phyloP scores from a whole-genome alignment of 2,888 invertebrate genomes.

The Cerceris ruficornis region DNA sequence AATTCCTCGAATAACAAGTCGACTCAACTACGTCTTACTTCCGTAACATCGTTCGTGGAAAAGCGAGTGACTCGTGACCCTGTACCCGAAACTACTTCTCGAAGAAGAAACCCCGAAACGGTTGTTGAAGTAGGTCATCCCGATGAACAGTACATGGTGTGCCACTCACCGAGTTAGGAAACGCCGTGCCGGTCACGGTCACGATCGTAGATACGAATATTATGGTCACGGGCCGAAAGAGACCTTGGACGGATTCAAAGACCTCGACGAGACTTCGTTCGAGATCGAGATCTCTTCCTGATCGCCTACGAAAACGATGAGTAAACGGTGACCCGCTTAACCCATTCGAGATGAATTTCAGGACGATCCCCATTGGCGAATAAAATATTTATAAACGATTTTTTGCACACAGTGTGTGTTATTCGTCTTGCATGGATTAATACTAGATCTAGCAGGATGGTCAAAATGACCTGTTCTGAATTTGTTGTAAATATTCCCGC shows the following conservation, averaged over 20 bases:
- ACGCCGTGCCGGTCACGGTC: slow-evolving; percentile 59
- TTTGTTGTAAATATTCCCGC: too few relatives aligned
- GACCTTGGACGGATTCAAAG: slow-evolving; percentile 44
- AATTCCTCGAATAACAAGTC: background rate
- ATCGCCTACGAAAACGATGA: slow-evolving; percentile 14
- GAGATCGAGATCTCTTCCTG: slow-evolving; percentile 15
- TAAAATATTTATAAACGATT: background rate
- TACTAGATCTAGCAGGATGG: too few relatives aligned
- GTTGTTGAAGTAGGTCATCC: slow-evolving; percentile 68
- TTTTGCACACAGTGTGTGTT: too few relatives aligned
- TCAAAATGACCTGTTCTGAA: too few relatives aligned
- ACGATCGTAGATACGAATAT: slow-evolving; percentile 46
- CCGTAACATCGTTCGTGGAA: slow-evolving; percentile 23
- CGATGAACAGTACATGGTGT: slow-evolving; percentile 54
- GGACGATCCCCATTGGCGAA: background rate
- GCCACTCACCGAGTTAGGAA: slow-evolving; percentile 64
- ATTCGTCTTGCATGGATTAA: too few relatives aligned
- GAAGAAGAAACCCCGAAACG: slow-evolving; percentile 50
- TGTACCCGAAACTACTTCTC: slow-evolving; percentile 54
- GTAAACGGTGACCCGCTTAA: background rate
- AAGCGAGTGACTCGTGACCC: slow-evolving; percentile 46
- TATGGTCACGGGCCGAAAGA: slow-evolving; percentile 22
- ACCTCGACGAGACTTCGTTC: background rate
- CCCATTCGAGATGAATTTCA: background rate
- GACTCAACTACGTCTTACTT: slow-evolving; percentile 26